Conservation (phyloP, 2,888 invertebrate genomes). For the Ganaspis brasiliensis region DNA sequence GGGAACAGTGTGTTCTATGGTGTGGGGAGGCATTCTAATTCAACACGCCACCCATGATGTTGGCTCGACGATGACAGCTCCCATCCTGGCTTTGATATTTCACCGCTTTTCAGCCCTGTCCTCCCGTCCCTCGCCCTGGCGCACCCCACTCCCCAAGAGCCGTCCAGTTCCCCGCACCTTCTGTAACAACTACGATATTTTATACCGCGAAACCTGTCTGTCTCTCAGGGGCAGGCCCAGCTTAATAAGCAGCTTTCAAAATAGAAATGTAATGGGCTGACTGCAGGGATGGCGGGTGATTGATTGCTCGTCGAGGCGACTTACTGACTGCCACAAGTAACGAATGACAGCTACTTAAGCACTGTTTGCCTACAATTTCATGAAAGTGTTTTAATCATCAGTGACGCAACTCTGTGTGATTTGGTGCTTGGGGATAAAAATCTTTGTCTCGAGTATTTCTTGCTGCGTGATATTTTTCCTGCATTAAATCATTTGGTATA, state of each 20-base stretch:
- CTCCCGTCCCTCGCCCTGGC: conserved; percentile 66
- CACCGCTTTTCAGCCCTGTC: conserved; percentile 77
- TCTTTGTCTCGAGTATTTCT: not conserved
- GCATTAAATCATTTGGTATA: too few relatives aligned
- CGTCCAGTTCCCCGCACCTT: conserved; percentile 61
- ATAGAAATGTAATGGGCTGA: conserved; percentile 80
- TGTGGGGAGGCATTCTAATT: conserved; percentile 80
- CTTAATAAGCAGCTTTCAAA: conserved; percentile 81
- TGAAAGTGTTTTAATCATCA: conserved; percentile 44
- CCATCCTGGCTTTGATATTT: conserved; percentile 81
- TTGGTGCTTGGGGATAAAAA: conserved; percentile 13
- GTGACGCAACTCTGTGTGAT: not conserved
- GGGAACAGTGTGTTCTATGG: conserved; percentile 82
- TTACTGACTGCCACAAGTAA: conserved; percentile 79
- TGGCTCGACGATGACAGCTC: conserved; percentile 81
- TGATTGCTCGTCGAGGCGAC: conserved; percentile 80
- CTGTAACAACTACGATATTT: conserved; percentile 77
- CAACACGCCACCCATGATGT: conserved; percentile 81
- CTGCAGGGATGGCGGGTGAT: conserved; percentile 73
- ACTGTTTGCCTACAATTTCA: conserved; percentile 80
- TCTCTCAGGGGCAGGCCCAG: conserved; percentile 76
- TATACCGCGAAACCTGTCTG: conserved; percentile 80
- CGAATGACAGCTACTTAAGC: conserved; percentile 81
- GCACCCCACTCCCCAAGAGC: conserved; percentile 63
- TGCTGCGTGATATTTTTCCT: not conserved